Percentiles rank a stretch among this genome's conserved stretches.
Conservation (phyloP, 2,888 invertebrate genomes). For the Lithophane socia region DNA sequence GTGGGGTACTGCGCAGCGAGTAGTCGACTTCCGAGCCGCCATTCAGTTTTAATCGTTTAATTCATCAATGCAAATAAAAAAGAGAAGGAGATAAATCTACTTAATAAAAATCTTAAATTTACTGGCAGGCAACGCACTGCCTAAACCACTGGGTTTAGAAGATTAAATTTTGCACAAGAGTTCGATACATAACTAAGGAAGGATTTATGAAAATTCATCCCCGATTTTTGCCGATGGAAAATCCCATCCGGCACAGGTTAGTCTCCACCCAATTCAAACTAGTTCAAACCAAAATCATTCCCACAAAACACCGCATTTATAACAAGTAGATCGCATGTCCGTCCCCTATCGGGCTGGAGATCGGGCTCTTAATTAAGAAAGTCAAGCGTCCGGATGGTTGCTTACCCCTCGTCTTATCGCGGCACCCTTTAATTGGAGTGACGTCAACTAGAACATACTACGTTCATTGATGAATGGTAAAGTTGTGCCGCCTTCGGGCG, state of each 20-base stretch:
- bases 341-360: constrained; percentile 54
- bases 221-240: not conserved
- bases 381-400: constrained; percentile 61
- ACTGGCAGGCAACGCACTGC: not conserved
- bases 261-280: not conserved
- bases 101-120: not conserved
- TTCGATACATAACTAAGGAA: not conserved
- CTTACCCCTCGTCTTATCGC: constrained; percentile 63
- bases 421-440: constrained; percentile 66
- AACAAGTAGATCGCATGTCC: constrained; percentile 54
- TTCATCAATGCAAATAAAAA: not conserved
- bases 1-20: too few species aligned
- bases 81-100: not conserved
- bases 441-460: constrained; percentile 57
- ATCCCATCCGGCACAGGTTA: not conserved
- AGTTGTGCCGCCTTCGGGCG: constrained; percentile 20
- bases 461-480: constrained; percentile 49
- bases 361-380: constrained; percentile 67
- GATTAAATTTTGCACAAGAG: not conserved
- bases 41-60: too few species aligned
- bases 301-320: constrained; percentile 42
- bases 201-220: not conserved
- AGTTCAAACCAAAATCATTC: constrained; percentile 22
- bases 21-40: too few species aligned
- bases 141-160: not conserved